Conservation (phyloP, 2,113 vertebrate species). For the Galeopterus variegatus region DNA sequence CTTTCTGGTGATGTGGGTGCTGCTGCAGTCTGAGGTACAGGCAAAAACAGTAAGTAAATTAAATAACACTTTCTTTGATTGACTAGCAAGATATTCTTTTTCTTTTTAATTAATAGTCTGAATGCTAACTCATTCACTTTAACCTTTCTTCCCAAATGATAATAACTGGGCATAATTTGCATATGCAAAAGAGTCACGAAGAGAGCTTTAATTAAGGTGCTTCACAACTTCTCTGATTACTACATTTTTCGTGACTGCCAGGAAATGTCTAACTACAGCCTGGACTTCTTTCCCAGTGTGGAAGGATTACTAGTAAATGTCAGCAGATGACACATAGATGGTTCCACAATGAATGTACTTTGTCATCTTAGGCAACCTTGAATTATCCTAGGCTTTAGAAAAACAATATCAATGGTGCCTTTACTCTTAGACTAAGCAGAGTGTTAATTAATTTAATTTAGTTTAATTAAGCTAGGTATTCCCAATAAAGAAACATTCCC, state of each 20-base stretch:
- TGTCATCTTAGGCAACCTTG: neutral
- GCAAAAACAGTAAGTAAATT: constrained; percentile 37
- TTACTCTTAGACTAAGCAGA: neutral
- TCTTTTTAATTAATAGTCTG: constrained; percentile 62
- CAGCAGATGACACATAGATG: neutral
- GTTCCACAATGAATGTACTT: neutral
- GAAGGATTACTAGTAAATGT: neutral
- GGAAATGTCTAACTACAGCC: constrained; percentile 31
- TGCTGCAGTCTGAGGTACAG: neutral
- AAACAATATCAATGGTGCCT: neutral
- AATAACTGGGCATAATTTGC: constrained; percentile 59
- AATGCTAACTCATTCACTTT: constrained; percentile 61
- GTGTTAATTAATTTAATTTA: neutral
- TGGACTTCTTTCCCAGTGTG: neutral
- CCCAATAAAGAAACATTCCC: neutral
- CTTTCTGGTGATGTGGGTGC: neutral
- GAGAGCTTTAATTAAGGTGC: constrained; percentile 61
- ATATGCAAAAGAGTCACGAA: constrained; percentile 54
- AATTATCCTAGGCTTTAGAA: neutral
- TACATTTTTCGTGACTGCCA: constrained; percentile 55
- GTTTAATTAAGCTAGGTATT: neutral
- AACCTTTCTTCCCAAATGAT: constrained; percentile 70
- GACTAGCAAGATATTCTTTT: constrained; percentile 22
- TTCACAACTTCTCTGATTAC: constrained; percentile 63
- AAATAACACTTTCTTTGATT: constrained; percentile 54